Evolutionary conservation across 2,113 vertebrate species (phyloP), one percentile per base, ranked within the genome.

Genomic region (Cercopithecus mona): DNA sequence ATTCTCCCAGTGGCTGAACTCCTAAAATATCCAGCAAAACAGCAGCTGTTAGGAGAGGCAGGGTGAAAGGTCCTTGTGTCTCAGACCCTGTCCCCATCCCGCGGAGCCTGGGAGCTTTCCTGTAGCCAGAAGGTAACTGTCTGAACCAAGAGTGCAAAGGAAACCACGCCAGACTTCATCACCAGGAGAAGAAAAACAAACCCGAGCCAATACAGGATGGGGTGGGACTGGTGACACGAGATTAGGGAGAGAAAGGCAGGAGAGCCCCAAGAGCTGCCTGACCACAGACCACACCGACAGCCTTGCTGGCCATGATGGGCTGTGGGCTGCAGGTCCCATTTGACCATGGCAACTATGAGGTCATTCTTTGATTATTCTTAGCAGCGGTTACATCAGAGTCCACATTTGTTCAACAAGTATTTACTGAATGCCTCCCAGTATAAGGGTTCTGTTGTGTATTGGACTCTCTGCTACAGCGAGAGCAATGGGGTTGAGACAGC

Each of bases 1-100:
- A 22, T 93, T 92, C 96, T 86, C 68, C 72, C 73, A 45, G 35
- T 43, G 72, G 79, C 13, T 43, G 82, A 80, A 55, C 35, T 38
- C 72, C 43, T 38, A 30, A 93, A 78, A 48, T 52, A 92, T 13
- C 38, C 79, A 85, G n/a, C 52, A 23, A 94, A 76, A 68, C 23
- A 89, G 87, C 73, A 75, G 59, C 64, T 92, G 45, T 61, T 55
- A 22, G 59, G 45, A 73, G 52, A 50, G 38, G 32, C 30, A 23
- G 83, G 93, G 38, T 30, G 27, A 73, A 43, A 50, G 61, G 43
- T 40, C 57, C 35, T 5, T 32, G 9, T 22, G 27, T 6, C 6
- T 43, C 84, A 66, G 75, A 45, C 16, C 22, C 27, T 22, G 59
- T 55, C 22, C 88, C 7, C 43, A n/a, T 3, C 52, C 20, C 38